Conservation (phyloP, 1,140 invertebrate genomes). For the Aporrectodea caliginosa region DNA sequence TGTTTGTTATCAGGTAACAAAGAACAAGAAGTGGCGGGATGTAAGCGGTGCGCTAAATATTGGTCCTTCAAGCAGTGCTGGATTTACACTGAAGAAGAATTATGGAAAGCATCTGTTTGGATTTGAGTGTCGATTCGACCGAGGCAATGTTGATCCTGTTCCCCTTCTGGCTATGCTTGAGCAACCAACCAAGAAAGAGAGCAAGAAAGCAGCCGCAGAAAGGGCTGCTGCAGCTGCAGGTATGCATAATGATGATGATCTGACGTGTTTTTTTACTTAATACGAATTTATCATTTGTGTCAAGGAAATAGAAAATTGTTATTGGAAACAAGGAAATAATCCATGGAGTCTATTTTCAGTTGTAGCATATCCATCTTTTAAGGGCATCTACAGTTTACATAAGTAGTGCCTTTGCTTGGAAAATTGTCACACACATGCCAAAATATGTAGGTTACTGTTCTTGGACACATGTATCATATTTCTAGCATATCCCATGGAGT, state of each 20-base stretch:
- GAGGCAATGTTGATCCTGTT: constrained; percentile 88
- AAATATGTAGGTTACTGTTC: no score
- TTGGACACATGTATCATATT: no score
- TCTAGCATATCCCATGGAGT: no score
- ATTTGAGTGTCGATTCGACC: constrained; percentile 94
- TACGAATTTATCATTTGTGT: no score
- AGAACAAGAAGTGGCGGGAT: constrained; percentile 98
- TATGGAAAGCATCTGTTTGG: constrained; percentile 94
- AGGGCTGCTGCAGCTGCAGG: constrained; percentile 2
- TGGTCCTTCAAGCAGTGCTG: constrained; percentile 90
- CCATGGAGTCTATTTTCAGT: no score
- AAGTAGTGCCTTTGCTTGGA: no score
- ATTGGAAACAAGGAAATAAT: no score
- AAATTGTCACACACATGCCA: no score
- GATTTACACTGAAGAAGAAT: constrained; percentile 92
- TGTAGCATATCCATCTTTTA: no score
- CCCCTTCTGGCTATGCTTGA: constrained; percentile 84
- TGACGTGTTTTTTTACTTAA: not conserved
- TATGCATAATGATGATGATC: constrained; percentile 1
- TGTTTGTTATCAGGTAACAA: constrained; percentile 73
- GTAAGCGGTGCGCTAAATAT: constrained; percentile 88
- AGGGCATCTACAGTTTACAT: no score
- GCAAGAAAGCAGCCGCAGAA: constrained; percentile 36
- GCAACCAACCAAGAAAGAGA: constrained; percentile 51
- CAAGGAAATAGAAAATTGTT: no score